Evolutionary conservation across 2,113 vertebrate species (phyloP).

Genomic region (Brachypteracias leptosomus): DNA sequence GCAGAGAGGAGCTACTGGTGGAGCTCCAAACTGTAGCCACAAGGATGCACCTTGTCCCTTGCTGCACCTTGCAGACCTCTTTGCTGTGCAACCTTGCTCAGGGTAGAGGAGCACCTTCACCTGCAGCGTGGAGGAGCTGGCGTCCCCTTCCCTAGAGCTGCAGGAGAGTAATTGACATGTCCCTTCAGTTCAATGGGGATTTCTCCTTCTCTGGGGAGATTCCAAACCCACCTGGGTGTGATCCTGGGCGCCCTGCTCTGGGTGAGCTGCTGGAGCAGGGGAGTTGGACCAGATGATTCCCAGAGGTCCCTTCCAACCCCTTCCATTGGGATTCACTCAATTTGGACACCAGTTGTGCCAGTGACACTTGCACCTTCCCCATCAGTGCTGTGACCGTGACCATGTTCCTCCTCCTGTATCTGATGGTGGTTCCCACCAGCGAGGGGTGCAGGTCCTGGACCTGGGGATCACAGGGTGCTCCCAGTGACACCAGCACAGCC

Average conservation of each 20-base stretch:
- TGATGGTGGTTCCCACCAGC: neutral
- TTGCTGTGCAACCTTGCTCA: neutral
- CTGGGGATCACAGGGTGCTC: neutral
- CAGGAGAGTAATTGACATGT: neutral
- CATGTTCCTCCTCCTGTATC: neutral
- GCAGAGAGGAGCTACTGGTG: neutral
- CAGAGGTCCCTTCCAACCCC: neutral
- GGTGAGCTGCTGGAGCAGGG: neutral
- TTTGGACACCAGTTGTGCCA: neutral
- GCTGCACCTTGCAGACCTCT: neutral
- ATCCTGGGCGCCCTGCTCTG: neutral
- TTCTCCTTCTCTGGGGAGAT: neutral
- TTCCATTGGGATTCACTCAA: neutral
- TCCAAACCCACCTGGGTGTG: neutral
- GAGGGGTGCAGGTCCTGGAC: neutral
- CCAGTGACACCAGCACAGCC: fast-evolving
- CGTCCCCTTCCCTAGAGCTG: neutral
- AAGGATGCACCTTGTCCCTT: neutral
- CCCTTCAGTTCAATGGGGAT: neutral
- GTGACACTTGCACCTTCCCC: neutral
- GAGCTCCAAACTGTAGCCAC: neutral
- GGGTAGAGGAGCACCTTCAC: neutral
- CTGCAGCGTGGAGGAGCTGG: neutral
- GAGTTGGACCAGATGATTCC: neutral
- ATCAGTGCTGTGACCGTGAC: too few relatives aligned